phyloP scores from a whole-genome alignment of 2,797 vertebrate species.

The Myotis vivesi region DNA sequence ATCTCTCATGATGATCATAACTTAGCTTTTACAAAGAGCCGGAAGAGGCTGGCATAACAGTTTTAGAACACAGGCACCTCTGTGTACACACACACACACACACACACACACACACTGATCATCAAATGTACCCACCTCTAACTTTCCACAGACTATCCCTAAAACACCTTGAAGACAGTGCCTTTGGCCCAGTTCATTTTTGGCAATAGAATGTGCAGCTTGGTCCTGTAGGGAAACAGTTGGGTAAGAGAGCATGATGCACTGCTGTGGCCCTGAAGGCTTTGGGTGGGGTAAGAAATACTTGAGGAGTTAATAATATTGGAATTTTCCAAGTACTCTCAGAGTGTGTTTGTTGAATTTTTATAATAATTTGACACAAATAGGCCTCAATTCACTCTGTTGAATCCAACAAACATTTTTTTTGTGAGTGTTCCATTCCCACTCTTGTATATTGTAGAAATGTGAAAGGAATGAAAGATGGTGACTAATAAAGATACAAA shows the following conservation, averaged over 20 bases:
- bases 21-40: conserved; percentile 24
- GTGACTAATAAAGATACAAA: background rate
- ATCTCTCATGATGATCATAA: background rate
- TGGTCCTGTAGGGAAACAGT: background rate
- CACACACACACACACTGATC: background rate
- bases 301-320: background rate
- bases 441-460: background rate
- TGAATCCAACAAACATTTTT: conserved; percentile 10
- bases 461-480: background rate
- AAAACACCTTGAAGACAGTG: background rate
- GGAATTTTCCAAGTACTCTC: background rate
- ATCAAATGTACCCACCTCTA: background rate
- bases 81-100: background rate
- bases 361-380: conserved; percentile 33
- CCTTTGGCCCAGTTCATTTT: background rate
- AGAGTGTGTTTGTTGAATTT: conserved; percentile 23
- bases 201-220: background rate
- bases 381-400: background rate
- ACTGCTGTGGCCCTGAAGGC: background rate
- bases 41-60: background rate
- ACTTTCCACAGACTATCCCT: background rate
- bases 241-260: background rate
- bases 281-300: background rate
- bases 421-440: background rate
- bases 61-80: background rate